A percentile compares a stretch with the other conserved stretches of the same genome.
Conservation (phyloP, 1,140 invertebrate genomes). For the Drosophila athabasca region DNA sequence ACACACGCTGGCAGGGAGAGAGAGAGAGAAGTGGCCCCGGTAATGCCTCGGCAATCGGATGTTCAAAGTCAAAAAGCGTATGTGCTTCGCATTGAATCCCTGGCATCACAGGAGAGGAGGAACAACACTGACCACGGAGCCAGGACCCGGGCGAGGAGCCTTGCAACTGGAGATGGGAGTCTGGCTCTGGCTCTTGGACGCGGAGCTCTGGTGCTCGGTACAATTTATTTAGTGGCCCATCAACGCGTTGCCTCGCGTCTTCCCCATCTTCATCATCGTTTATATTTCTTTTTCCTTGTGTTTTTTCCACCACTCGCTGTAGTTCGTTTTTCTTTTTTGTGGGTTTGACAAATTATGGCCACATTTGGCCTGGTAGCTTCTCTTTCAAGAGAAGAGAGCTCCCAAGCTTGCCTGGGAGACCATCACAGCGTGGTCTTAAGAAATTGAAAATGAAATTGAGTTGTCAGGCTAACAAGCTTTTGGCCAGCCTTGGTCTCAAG, state of each 20-base stretch:
- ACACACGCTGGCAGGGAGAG: slow-evolving; percentile 4
- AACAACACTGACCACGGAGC: slow-evolving; percentile 25
- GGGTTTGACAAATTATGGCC: slow-evolving; percentile 76
- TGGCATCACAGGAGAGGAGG: slow-evolving; percentile 17
- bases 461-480: slow-evolving; percentile 71
- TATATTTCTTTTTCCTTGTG: slow-evolving; percentile 36
- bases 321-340: slow-evolving; percentile 20
- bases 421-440: slow-evolving; percentile 41
- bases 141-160: slow-evolving; percentile 27
- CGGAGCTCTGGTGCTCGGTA: slow-evolving; percentile 21
- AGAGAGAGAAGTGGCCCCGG: slow-evolving; percentile 1
- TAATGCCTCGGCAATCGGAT: slow-evolving; percentile 77
- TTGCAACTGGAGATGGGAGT: neutral
- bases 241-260: slow-evolving; percentile 42
- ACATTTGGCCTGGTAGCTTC: slow-evolving; percentile 56
- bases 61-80: slow-evolving; percentile 81
- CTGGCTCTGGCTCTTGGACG: neutral
- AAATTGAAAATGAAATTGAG: slow-evolving; percentile 78
- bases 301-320: slow-evolving; percentile 15
- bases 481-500: slow-evolving; percentile 48
- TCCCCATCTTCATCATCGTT: slow-evolving; percentile 12
- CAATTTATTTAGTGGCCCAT: slow-evolving; percentile 77
- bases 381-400: slow-evolving; percentile 4
- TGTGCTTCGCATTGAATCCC: slow-evolving; percentile 72
- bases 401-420: slow-evolving; percentile 2